Base-by-base conservation (phyloP, 2,797 vertebrate species). In the Xenops minutus region DNA sequence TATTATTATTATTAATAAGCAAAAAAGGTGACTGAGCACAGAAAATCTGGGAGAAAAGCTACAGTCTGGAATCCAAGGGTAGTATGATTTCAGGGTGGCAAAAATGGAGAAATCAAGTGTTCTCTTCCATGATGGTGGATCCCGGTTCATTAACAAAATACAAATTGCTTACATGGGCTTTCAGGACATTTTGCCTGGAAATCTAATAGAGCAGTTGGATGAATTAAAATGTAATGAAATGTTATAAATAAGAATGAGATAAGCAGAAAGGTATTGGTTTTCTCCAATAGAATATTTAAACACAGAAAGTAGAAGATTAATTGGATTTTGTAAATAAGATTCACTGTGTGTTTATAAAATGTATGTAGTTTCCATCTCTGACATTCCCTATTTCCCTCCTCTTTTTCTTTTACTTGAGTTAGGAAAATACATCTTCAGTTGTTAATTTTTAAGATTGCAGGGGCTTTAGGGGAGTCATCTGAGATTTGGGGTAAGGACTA, bases 171-270 rank as follows among this genome's bases (percentile, higher is more conserved):
- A 52, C n/a, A 22, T 49, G 63, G n/a, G 23, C 41, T 84, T 92
- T 81, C 88, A 87, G 73, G 49, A 78, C 13, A 58, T 73, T 93
- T 78, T 90, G 23, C 11, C n/a, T 88, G 46, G 52, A 87, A 85
- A 94, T 78, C 67, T 83, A 61, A 43, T 73, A 88, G 56, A 87
- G 30, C 10, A 54, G 37, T 55, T 90, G 69, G 30, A 73, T 32
- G 32, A 90, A 93, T 91, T 82, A 79, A 93, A 87, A 69, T 52
- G 29, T 68, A 89, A 87, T 89, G 73, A 90, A 7, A 29, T 88
- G n/a, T 86, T 91, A 88, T 54, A 89, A 95, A 85, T 80, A 90
- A 78, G 62, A 87, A 81, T 44, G 48, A 52, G 61, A 34, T 73
- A 87, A 89, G 19, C 41, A 72, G 89, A 74, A 93, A 75, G n/a